Percentiles rank a stretch among this genome's conserved stretches.
Conservation (phyloP, 2,888 invertebrate genomes). For the Adelognathus sp. region DNA sequence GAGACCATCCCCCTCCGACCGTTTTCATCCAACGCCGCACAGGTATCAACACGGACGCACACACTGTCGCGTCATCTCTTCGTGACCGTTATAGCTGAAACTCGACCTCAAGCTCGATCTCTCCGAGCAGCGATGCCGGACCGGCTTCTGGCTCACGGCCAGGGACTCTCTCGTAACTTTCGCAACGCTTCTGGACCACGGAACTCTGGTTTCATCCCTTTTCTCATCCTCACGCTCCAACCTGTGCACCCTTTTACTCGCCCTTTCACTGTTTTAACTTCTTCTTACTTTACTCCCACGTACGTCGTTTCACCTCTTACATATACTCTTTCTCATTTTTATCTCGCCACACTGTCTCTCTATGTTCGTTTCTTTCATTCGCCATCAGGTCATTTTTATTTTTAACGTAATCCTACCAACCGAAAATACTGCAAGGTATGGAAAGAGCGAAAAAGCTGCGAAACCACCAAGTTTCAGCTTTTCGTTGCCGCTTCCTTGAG, state of each 20-base stretch:
- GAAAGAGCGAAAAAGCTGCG: conserved; percentile 11
- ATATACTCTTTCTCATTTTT: conserved; percentile 24
- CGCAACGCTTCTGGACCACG: conserved; percentile 57
- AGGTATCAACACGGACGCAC: conserved; percentile 26
- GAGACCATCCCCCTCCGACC: conserved; percentile 46
- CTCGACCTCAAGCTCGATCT: conserved; percentile 26
- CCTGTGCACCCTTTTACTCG: conserved; percentile 23
- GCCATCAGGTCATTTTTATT: not conserved
- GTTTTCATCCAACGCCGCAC: conserved; percentile 66
- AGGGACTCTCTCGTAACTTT: conserved; percentile 58
- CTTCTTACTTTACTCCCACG: conserved; percentile 45
- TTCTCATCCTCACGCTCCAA: conserved; percentile 29
- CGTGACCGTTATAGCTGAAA: not conserved
- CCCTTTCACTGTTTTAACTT: conserved; percentile 56
- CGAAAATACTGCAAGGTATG: conserved; percentile 37
- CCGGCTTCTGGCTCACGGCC: conserved; percentile 65
- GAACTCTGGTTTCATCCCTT: conserved; percentile 58
- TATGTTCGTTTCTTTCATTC: conserved; percentile 1
- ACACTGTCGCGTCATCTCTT: conserved; percentile 18
- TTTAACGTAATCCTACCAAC: conserved; percentile 50
- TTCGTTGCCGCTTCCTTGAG: conserved; percentile 35
- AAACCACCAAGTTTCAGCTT: conserved; percentile 15
- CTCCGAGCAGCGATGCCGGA: conserved; percentile 50
- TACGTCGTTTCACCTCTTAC: conserved; percentile 28
- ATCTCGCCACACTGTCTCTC: conserved; percentile 22